phyloP scores from a whole-genome alignment of 1,140 invertebrate genomes.

The Hyles euphorbiae region DNA sequence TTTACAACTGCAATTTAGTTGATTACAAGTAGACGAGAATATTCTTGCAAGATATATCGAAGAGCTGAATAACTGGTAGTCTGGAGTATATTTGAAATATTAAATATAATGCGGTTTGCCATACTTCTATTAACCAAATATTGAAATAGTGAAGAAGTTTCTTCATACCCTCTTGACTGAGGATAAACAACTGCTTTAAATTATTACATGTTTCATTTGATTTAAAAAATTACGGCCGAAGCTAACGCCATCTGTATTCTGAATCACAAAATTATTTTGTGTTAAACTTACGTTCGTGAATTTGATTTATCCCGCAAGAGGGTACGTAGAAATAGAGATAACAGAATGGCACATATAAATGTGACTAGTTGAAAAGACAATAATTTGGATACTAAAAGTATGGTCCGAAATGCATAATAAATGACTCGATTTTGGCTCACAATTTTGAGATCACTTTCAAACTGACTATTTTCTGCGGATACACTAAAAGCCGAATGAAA shows the following conservation, averaged over 20 bases:
- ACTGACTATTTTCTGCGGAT: conserved; percentile 15
- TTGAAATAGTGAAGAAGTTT: background rate
- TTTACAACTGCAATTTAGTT: too few relatives aligned
- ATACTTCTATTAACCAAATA: conserved; percentile 24
- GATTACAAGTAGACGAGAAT: too few relatives aligned
- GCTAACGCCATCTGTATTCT: too few relatives aligned
- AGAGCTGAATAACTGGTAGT: too few relatives aligned
- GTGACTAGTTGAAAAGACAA: conserved; percentile 30
- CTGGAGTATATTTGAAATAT: too few relatives aligned
- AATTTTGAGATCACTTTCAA: conserved; percentile 59
- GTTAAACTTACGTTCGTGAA: background rate
- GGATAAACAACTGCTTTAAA: too few relatives aligned
- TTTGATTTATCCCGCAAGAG: background rate
- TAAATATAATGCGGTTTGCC: background rate
- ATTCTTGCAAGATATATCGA: too few relatives aligned
- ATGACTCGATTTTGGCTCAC: conserved; percentile 50
- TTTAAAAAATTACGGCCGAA: too few relatives aligned
- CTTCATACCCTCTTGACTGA: background rate
- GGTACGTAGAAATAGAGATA: background rate
- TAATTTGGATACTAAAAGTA: conserved; percentile 27
- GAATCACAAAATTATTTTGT: too few relatives aligned
- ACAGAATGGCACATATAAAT: conserved; percentile 37
- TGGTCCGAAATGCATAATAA: conserved; percentile 34
- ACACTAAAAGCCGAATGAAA: conserved; percentile 2
- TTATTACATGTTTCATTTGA: too few relatives aligned